Percentiles rank a stretch among this genome's conserved stretches.
Evolutionary conservation across 2,113 vertebrate species (phyloP).

Genomic region (Nothobranchius furzeri): DNA sequence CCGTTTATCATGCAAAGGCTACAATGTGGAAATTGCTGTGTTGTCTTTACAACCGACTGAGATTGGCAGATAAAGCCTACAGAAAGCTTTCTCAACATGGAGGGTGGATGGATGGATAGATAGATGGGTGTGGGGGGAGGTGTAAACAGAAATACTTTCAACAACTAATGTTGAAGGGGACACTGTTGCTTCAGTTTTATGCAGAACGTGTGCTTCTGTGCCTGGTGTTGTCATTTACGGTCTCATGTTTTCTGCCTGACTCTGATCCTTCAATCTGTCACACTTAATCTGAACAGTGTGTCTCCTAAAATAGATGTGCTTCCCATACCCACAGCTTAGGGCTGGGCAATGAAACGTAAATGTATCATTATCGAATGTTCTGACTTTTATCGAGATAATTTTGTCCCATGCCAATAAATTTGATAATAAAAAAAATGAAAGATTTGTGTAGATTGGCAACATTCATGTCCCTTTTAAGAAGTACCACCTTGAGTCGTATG

Average conservation of each 20-base stretch:
- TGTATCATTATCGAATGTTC: too few relatives aligned
- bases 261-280: constrained; percentile 1
- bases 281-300: not conserved
- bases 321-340: not conserved
- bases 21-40: not conserved
- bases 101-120: not conserved
- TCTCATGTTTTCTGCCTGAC: not conserved
- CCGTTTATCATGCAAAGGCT: not conserved
- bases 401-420: too few relatives aligned
- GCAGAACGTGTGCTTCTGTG: not conserved
- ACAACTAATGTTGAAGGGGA: not conserved
- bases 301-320: not conserved
- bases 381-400: too few relatives aligned
- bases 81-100: not conserved
- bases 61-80: not conserved
- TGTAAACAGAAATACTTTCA: not conserved
- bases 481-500: too few relatives aligned
- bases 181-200: not conserved
- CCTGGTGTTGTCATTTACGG: not conserved
- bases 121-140: not conserved
- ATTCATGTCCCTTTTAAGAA: too few relatives aligned
- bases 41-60: not conserved
- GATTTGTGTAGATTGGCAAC: too few relatives aligned
- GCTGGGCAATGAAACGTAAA: too few relatives aligned
- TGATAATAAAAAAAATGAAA: too few relatives aligned